Conservation (phyloP, 2,888 invertebrate species). For the Campoplex nolae region DNA sequence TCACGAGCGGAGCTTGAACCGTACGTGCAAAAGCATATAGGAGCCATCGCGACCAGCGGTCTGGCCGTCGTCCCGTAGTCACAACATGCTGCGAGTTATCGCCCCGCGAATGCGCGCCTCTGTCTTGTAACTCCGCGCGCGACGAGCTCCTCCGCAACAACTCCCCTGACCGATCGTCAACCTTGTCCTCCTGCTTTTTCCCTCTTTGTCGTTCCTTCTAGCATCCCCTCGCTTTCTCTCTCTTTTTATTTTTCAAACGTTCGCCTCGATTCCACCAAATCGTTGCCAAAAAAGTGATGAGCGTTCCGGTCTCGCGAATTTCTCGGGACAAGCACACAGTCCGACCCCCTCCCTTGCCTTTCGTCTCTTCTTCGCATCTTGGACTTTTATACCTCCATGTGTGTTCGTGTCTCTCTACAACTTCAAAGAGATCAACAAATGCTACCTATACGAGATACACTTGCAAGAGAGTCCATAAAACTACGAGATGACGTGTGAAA, state of each 20-base stretch:
- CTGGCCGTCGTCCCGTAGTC: slow-evolving; percentile 81
- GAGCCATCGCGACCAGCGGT: slow-evolving; percentile 80
- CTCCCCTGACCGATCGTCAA: slow-evolving; percentile 19
- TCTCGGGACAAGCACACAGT: slow-evolving; percentile 20
- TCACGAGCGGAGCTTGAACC: slow-evolving; percentile 34
- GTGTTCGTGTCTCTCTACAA: background rate
- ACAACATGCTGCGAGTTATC: slow-evolving; percentile 75
- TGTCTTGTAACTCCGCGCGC: slow-evolving; percentile 24
- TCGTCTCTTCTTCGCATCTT: background rate
- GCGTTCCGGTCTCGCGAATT: slow-evolving; percentile 62
- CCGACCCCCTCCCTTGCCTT: background rate
- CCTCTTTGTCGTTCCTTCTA: slow-evolving; percentile 15
- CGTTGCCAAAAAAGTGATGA: slow-evolving; percentile 75
- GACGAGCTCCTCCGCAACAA: slow-evolving; percentile 12
- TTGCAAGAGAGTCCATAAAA: slow-evolving; percentile 21
- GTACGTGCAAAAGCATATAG: slow-evolving; percentile 49
- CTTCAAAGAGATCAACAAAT: background rate
- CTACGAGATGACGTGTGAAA: slow-evolving; percentile 61
- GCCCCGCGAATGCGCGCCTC: slow-evolving; percentile 65
- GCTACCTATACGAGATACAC: slow-evolving; percentile 1
- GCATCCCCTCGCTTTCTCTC: background rate
- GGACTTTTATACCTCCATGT: background rate
- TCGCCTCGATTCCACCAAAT: slow-evolving; percentile 77
- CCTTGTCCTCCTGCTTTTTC: slow-evolving; percentile 35
- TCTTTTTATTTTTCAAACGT: slow-evolving; percentile 61